Percentiles rank a stretch among this genome's conserved stretches.
Evolutionary conservation across 2,113 vertebrate genomes (phyloP).

Genomic region (Steatornis caripensis): DNA sequence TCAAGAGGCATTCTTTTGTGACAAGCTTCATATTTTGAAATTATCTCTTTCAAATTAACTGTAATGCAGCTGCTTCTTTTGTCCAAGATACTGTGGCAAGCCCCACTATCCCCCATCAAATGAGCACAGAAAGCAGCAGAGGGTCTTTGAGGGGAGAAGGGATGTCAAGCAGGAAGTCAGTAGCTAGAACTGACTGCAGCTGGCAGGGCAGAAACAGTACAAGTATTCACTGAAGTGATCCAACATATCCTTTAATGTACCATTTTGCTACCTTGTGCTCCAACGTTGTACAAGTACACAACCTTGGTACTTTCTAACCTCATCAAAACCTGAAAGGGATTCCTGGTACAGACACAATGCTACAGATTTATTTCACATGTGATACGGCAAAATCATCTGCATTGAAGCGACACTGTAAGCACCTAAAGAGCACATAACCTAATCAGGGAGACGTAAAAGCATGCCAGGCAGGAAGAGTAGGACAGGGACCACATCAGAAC

Average conservation of each 20-base stretch:
- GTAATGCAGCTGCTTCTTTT: constrained; percentile 48
- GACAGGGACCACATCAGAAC: background rate
- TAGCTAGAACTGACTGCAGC: constrained; percentile 20
- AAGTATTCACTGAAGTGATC: background rate
- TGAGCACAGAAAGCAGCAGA: constrained; percentile 11
- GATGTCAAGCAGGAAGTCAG: constrained; percentile 27
- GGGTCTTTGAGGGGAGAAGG: background rate
- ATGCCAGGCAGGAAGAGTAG: background rate
- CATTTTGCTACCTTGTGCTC: background rate
- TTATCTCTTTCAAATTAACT: constrained; percentile 29
- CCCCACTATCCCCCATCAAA: constrained; percentile 9
- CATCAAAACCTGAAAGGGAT: background rate
- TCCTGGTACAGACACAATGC: background rate
- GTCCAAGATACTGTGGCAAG: background rate
- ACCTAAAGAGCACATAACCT: background rate
- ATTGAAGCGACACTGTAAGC: background rate
- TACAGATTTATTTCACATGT: background rate
- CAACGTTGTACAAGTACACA: background rate
- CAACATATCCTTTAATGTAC: background rate
- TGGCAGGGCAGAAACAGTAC: constrained; percentile 3
- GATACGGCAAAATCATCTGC: background rate
- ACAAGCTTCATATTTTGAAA: constrained; percentile 41
- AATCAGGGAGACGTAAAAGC: background rate
- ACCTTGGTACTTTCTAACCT: background rate
- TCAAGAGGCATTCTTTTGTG: constrained; percentile 27